phyloP scores from a whole-genome alignment of 2,797 vertebrate species.

The Pseudopleuronectes americanus region DNA sequence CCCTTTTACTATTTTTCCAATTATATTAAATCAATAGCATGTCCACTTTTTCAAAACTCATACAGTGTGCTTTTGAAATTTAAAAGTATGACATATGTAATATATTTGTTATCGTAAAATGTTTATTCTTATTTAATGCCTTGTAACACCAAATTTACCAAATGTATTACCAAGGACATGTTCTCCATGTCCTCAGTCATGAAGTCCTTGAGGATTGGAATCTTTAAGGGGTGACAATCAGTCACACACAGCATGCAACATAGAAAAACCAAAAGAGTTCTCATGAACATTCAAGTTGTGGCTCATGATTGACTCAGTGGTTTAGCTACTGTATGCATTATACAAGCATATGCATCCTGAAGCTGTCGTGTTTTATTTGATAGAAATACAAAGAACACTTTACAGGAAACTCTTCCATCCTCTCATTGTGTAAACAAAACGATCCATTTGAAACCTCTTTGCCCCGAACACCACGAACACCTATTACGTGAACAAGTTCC shows the following conservation, averaged over 20 bases:
- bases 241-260: neutral
- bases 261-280: neutral
- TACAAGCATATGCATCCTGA: constrained; percentile 8
- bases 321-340: constrained; percentile 14
- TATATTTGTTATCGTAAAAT: too few relatives aligned
- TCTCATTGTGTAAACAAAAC: constrained; percentile 28
- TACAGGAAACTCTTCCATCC: constrained; percentile 15
- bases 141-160: too few relatives aligned
- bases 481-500: constrained; percentile 39
- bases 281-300: neutral
- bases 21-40: too few relatives aligned
- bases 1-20: too few relatives aligned
- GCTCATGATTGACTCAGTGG: constrained; percentile 5
- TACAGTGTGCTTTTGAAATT: too few relatives aligned
- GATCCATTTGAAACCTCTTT: constrained; percentile 36
- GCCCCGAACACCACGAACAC: constrained; percentile 31
- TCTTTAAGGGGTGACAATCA: neutral
- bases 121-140: neutral
- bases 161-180: too few relatives aligned
- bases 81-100: too few relatives aligned
- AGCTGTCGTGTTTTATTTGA: constrained; percentile 3
- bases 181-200: neutral
- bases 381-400: constrained; percentile 24
- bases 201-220: too few relatives aligned
- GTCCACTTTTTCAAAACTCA: too few relatives aligned